phyloP scores from a whole-genome alignment of 2,113 vertebrate species.

The Synodontis membranacea region DNA sequence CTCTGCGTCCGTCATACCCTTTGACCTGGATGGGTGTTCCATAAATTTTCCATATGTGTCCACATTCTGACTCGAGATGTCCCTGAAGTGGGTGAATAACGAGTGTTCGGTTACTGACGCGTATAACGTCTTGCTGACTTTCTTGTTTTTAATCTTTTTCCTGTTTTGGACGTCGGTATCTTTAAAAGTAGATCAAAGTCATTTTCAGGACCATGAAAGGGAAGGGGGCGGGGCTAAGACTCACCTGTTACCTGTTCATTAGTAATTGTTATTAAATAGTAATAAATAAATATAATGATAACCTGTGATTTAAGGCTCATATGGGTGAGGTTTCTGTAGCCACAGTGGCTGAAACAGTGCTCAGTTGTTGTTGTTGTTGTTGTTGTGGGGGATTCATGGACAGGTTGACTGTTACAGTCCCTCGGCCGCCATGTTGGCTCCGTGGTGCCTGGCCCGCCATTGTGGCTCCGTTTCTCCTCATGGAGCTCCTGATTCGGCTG shows the following conservation, averaged over 20 bases:
- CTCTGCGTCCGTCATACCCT: not conserved
- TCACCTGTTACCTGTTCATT: not conserved
- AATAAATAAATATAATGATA: not conserved
- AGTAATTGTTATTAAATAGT: not conserved
- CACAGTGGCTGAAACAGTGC: slow-evolving; percentile 51
- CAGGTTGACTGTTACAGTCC: slow-evolving; percentile 41
- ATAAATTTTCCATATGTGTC: no score
- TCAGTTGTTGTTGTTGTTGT: not conserved
- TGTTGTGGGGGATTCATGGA: slow-evolving; percentile 45
- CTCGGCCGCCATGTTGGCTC: slow-evolving; percentile 39
- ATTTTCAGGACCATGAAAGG: no score
- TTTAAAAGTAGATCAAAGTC: not conserved
- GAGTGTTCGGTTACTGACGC: no score
- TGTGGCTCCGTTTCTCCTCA: slow-evolving; percentile 54
- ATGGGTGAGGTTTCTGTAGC: slow-evolving; percentile 58
- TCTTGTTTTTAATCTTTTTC: no score
- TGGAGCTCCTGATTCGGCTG: slow-evolving; percentile 51
- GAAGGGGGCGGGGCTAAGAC: not conserved
- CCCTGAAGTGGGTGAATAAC: no score
- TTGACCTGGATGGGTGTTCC: not conserved
- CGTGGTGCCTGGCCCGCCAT: slow-evolving; percentile 22
- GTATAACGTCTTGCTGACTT: no score
- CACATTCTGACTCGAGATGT: no score
- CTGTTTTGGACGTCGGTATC: not conserved
- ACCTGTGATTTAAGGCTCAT: slow-evolving; percentile 40